Conservation (phyloP, 2,888 invertebrate species). For the Hirtodrosophila histrioides region DNA sequence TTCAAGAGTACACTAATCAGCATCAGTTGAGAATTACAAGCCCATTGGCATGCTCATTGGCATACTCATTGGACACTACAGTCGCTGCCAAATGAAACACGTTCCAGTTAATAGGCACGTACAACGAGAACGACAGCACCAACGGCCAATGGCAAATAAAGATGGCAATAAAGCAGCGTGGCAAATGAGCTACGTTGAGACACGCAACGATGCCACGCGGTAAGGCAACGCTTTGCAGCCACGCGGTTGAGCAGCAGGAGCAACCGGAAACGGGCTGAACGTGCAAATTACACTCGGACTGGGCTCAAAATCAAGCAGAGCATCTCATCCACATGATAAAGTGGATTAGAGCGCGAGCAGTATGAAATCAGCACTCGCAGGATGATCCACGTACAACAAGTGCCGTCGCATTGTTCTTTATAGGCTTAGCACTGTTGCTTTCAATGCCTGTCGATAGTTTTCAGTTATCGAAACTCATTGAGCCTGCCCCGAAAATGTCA, state of each 20-base stretch:
- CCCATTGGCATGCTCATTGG: constrained; percentile 48
- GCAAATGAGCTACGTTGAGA: constrained; percentile 50
- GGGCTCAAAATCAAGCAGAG: constrained; percentile 5
- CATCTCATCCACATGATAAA: constrained; percentile 41
- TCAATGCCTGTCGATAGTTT: constrained; percentile 38
- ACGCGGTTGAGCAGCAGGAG: constrained; percentile 3
- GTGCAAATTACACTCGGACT: constrained; percentile 51
- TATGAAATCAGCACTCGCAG: constrained; percentile 13
- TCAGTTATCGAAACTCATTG: constrained; percentile 33
- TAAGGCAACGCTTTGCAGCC: too few species aligned
- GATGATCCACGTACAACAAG: constrained; percentile 28
- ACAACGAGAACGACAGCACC: constrained; percentile 44
- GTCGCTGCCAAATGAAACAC: constrained; percentile 59
- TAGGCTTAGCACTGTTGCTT: constrained; percentile 33
- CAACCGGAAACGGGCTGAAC: constrained; percentile 46
- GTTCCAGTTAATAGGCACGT: constrained; percentile 72
- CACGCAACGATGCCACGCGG: constrained; percentile 10
- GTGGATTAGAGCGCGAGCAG: constrained; percentile 35
- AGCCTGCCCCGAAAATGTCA: not conserved
- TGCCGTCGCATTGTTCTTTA: constrained; percentile 31
- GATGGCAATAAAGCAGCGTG: constrained; percentile 61
- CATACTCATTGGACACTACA: constrained; percentile 20
- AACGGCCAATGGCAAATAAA: constrained; percentile 58
- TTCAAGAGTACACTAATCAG: constrained; percentile 32
- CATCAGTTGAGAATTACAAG: constrained; percentile 52